Evolutionary conservation across 2,113 vertebrate species (phyloP), one percentile per base, ranked within the genome.

Genomic region (Percina caprodes): DNA sequence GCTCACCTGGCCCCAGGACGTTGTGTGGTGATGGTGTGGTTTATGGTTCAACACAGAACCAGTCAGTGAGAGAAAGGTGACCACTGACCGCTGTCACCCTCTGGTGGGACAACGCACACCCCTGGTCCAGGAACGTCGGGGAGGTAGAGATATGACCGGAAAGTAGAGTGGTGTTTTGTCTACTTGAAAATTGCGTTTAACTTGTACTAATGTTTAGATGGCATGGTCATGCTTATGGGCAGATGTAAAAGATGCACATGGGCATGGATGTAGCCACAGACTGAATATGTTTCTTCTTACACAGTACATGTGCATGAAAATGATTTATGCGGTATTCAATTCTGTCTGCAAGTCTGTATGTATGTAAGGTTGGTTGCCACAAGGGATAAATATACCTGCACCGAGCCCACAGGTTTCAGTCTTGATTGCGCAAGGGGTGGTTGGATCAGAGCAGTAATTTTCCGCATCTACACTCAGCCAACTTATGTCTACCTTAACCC

Each of bases 321-420:
- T 51, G 58, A 19, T 67, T 90, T 83, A 85, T 68, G 45, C 12
- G 62, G 73, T 70, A 19, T 85, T 88, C 74, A 76, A 61, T 77
- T 90, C 63, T 88, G 86, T 90, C 76, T 82, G 83, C 59, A 70
- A 89, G 88, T 91, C 78, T 86, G 66, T 75, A 81, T 86, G 80
- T 86, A 87, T 85, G 85, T 83, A 88, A 78, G 65, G 84, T 79
- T 80, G 42, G 13, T 86, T 65, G 79, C 89, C 93, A 86, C 87
- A 91, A 84, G 88, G 86, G 90, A 91, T 92, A 95, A 95, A 95
- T 92, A 94, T 91, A 94, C 93, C 91, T 92, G 92, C 87, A 74
- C 75, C 33, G n/a, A 86, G 78, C 69, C 71, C 89, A 80, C 91
- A 83, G 72, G 84, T 86, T 84, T 39, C 60, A 91, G 89, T 83